These are phyloP conservation scores for Belgica antarctica DNA, from an alignment of 2,888 invertebrate species.

Conservation along the genomic window DNA sequence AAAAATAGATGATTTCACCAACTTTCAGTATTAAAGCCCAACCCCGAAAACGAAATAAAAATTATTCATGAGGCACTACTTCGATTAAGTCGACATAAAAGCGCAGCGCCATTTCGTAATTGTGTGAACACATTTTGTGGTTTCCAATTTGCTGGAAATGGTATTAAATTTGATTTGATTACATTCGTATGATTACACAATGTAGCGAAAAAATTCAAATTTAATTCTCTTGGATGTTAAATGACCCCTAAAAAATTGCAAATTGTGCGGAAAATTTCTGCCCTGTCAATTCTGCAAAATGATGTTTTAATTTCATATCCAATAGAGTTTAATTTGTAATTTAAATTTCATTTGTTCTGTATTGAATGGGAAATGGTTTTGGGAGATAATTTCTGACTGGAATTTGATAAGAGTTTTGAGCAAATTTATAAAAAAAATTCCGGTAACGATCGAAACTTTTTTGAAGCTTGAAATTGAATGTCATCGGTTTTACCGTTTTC, in stretches of 20 bases:
- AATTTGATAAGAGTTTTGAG: too few relatives aligned
- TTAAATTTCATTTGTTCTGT: too few relatives aligned
- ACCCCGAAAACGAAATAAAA: slow-evolving; percentile 26
- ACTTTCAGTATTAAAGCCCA: not conserved
- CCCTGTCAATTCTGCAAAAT: not conserved
- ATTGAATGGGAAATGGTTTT: too few relatives aligned
- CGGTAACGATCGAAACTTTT: too few relatives aligned
- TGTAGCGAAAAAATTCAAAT: slow-evolving; percentile 11
- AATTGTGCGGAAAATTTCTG: slow-evolving; percentile 18
- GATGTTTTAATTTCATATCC: not conserved
- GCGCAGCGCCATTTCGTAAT: slow-evolving; percentile 23
- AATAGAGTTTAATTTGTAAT: not conserved
- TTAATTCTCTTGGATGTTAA: slow-evolving; percentile 2
- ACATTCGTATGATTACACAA: slow-evolving; percentile 17
- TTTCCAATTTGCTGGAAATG: slow-evolving; percentile 2
- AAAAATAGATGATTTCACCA: not conserved
- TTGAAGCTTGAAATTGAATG: too few relatives aligned
- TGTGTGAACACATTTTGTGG: slow-evolving; percentile 20
- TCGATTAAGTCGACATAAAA: slow-evolving; percentile 13
- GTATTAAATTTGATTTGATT: slow-evolving; percentile 34
- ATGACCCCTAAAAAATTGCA: slow-evolving; percentile 12
- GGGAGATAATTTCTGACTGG: too few relatives aligned
- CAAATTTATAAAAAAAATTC: too few relatives aligned
- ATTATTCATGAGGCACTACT: too few relatives aligned
- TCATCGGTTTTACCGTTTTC: too few relatives aligned